Evolutionary conservation across 1,140 invertebrate genomes (phyloP).

Genomic region (Sminthurides bifidus): DNA sequence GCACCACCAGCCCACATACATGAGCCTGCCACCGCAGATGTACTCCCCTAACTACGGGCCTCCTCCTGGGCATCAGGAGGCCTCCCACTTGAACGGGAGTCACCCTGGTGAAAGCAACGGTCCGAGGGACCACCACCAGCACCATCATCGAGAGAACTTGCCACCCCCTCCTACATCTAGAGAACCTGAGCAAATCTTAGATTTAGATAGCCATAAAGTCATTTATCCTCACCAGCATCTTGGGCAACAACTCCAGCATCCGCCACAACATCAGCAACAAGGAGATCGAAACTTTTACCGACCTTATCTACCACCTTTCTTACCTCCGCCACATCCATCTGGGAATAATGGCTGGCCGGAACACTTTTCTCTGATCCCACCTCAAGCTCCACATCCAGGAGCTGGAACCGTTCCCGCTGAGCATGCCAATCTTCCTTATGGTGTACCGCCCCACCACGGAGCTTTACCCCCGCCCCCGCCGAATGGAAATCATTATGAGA

Average conservation of each 20-base stretch:
- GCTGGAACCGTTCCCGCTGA: no score
- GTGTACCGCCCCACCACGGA: constrained; percentile 1
- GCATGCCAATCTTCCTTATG: constrained; percentile 1
- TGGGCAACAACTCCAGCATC: constrained; percentile 35
- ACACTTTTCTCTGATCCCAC: not conserved
- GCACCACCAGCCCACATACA: no score
- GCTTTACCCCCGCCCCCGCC: not conserved
- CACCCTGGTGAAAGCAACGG: no score
- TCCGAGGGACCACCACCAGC: constrained; percentile 7
- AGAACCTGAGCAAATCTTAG: constrained; percentile 67
- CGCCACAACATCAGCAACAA: constrained; percentile 35
- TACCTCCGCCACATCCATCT: constrained; percentile 18
- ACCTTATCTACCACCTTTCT: constrained; percentile 26
- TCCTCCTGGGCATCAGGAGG: not conserved
- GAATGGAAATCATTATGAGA: not conserved
- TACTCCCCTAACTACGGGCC: not conserved
- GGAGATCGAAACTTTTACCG: constrained; percentile 27
- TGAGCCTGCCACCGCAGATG: no score
- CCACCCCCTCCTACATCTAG: constrained; percentile 38
- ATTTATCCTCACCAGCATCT: no score
- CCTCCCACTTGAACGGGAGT: no score
- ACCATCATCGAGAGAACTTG: constrained; percentile 3
- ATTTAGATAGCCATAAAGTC: constrained; percentile 78
- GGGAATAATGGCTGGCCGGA: constrained; percentile 13
- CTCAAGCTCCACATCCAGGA: constrained; percentile 13